Evolutionary conservation across 2,797 vertebrate genomes (phyloP).

Genomic region (Neomorphus geoffroyi): DNA sequence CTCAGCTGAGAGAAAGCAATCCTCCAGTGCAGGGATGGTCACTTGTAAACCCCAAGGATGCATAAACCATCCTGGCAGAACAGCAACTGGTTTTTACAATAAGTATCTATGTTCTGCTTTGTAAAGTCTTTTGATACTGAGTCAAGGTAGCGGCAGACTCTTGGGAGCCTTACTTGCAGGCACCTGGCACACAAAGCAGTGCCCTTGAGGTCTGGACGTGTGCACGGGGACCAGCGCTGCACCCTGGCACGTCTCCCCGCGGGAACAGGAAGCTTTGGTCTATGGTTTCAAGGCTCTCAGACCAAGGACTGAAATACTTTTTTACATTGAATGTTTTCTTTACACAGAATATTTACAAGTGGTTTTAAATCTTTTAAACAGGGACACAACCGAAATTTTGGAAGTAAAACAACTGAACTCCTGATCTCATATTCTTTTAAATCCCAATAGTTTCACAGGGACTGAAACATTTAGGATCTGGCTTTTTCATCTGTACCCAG

Average conservation of each 20-base stretch:
- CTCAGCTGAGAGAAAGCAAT: neutral
- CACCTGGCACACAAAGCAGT: neutral
- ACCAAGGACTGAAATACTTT: neutral
- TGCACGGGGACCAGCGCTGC: neutral
- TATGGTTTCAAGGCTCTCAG: neutral
- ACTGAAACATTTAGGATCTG: neutral
- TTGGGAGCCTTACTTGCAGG: neutral
- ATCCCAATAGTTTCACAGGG: neutral
- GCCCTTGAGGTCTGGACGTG: neutral
- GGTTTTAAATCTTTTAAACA: neutral
- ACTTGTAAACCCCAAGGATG: neutral
- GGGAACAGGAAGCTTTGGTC: neutral
- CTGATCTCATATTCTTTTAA: neutral
- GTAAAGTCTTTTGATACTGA: neutral
- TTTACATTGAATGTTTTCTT: neutral
- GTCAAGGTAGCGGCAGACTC: neutral
- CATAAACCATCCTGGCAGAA: neutral
- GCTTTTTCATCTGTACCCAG: slow-evolving; percentile 12
- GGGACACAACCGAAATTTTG: neutral
- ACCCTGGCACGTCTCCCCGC: neutral
- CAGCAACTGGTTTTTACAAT: neutral
- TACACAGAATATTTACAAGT: neutral
- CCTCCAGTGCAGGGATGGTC: too few relatives aligned
- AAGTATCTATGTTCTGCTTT: neutral
- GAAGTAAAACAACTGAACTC: neutral